Evolutionary conservation across 2,797 vertebrate species (phyloP), one percentile per base, ranked within the genome.

Genomic region (Mormyrus proboscirostris): DNA sequence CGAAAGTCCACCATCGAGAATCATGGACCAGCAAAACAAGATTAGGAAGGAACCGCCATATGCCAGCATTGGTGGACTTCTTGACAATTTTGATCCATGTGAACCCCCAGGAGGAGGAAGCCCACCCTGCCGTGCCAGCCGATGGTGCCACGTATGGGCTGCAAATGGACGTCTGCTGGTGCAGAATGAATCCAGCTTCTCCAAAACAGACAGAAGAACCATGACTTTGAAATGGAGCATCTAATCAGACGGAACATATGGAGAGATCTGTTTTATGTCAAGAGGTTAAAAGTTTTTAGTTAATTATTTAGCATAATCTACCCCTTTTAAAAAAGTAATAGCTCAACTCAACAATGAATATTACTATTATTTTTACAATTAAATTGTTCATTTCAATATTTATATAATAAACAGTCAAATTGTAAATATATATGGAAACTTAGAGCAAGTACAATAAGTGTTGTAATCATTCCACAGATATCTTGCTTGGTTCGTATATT

Each of bases 21-120:
- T 92, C 92, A 93, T 91, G 92, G 94, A 94, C 92, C 93, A 92
- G 90, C 91, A 91, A 91, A 93, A 93, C 88, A 89, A 89, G 91
- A 90, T 91, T 94, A 90, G 90, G 92, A 91, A 90, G 87, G 91
- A 92, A 92, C 91, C 91, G 88, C 94, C 94, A 95, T 93, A 94
- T 94, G 94, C 93, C 86, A 84, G 69, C 90, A 49, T 88, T 92
- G 90, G 92, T 90, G 89, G 53, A 89, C 91, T 83, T 92, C 90
- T 89, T 84, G 90, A 93, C 92, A 92, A 87, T 92, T 92, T 91
- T 89, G 90, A 93, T 92, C 9, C 92, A 92, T 89, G 29, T n/a
- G 85, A 76, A 49, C 89, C 85, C 89, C 65, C n/a, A 29, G 44
- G 25, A 73, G 29, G 65, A 73, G 65, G 12, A 86, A 41, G n/a